Evolutionary conservation across 1,140 invertebrate genomes (phyloP).

Genomic region (Uloborus diversus): DNA sequence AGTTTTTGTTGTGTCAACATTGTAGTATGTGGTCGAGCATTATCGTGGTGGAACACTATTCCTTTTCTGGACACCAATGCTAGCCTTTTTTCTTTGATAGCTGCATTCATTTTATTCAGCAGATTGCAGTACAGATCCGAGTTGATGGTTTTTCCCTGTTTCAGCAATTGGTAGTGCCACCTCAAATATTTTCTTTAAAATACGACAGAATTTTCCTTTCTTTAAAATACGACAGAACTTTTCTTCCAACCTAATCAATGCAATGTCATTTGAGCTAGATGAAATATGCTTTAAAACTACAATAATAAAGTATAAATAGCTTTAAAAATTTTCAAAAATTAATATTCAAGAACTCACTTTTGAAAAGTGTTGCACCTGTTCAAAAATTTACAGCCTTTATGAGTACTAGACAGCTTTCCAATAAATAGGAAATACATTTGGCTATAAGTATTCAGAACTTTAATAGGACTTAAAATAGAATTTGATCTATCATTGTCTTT

Average conservation of each 20-base stretch:
- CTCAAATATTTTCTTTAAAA: no score
- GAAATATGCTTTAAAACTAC: no score
- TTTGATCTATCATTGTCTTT: conserved; percentile 81
- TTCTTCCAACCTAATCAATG: no score
- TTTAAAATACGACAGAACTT: no score
- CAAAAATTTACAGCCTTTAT: conserved; percentile 75
- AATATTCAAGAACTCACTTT: no score
- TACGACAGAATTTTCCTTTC: no score
- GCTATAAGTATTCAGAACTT: conserved; percentile 86
- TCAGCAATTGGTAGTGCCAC: conserved; percentile 16
- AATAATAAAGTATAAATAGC: no score
- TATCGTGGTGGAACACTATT: conserved; percentile 42
- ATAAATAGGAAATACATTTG: conserved; percentile 95
- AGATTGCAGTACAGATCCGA: conserved; percentile 41
- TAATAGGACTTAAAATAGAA: conserved; percentile 86
- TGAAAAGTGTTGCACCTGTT: conserved; percentile 81
- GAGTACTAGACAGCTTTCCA: conserved; percentile 82
- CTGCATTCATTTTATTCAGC: conserved; percentile 41
- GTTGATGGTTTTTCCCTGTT: conserved; percentile 35
- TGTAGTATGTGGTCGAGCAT: not conserved
- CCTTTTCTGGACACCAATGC: conserved; percentile 27
- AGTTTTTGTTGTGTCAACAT: not conserved
- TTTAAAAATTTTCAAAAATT: no score
- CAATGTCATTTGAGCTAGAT: no score
- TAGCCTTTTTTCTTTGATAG: conserved; percentile 32